Conservation (phyloP, 2,888 invertebrate genomes). For the Myopa tessellatipennis region DNA sequence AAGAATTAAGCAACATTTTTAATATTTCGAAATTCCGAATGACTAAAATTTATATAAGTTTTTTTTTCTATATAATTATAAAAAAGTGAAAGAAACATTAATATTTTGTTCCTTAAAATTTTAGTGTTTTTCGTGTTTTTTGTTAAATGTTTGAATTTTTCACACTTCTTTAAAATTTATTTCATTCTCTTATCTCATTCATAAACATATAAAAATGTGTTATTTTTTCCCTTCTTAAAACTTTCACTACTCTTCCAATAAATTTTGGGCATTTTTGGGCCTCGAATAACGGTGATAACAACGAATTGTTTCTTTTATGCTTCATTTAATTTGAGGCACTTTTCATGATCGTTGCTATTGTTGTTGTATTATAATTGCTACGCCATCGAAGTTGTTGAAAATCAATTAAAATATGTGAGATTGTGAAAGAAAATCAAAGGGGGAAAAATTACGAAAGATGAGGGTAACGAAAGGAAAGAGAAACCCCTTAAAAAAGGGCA, state of each 20-base stretch:
- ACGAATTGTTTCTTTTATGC: constrained; percentile 46
- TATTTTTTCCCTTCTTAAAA: not conserved
- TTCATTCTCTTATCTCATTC: not conserved
- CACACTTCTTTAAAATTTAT: no score
- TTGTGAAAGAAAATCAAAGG: not conserved
- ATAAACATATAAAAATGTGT: constrained; percentile 12
- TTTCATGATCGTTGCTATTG: constrained; percentile 21
- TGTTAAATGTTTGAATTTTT: not conserved
- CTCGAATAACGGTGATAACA: constrained; percentile 40
- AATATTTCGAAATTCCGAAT: no score
- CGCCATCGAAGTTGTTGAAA: constrained; percentile 31
- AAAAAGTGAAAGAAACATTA: not conserved
- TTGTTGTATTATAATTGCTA: constrained; percentile 13
- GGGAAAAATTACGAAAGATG: not conserved
- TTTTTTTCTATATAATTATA: not conserved
- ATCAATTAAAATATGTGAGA: constrained; percentile 31
- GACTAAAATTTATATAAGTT: no score
- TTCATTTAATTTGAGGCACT: constrained; percentile 45
- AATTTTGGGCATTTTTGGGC: not conserved
- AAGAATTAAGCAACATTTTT: no score
- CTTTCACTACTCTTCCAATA: not conserved
- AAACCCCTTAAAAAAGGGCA: not conserved
- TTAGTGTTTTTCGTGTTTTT: not conserved
- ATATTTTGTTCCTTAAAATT: no score
- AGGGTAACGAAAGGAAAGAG: not conserved